Base-by-base conservation (phyloP, 2,797 vertebrate genomes). In the Malurus splendens region DNA sequence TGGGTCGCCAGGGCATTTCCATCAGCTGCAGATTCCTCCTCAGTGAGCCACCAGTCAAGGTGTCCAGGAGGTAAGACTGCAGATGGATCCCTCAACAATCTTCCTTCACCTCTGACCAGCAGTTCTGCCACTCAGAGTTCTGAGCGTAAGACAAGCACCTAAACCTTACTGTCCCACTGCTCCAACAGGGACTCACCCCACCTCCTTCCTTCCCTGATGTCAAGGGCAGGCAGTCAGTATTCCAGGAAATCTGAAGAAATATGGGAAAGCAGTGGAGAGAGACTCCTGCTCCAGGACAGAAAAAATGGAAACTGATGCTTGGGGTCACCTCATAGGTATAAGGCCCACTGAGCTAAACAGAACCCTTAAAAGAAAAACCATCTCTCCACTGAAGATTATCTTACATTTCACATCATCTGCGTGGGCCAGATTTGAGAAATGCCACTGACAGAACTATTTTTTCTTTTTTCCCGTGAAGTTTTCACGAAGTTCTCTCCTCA, bases 261-360 rank as follows among this genome's bases (percentile, higher is more conserved):
- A 8, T 0, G 5, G 30, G n/a, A 7, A 48, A 62, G 52, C 22
- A 59, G 39, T 10, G 28, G 24, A 78, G 19, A 50, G 7, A 48
- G 6, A 3, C 1, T 44, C 14, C 36, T 70, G 12, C 6, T 66
- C 48, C 45, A 84, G 56, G 38, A 1, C 51, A 93, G 55, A 36
- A 38, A 56, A 57, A 30, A 18, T 5, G 7, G 20, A 39, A 48
- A 39, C 27, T 48, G 28, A 8, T 61, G 25, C 28, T 73, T 0
- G 0, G 8, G 55, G 62, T 18, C 36, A 51, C 1, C 3, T 15
- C 27, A 59, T 2, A 41, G 18, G 4, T 6, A 38, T 2, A 25
- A 72, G 16, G 6, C 24, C 13, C 47, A 33, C 1, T 10, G 17
- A 55, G 14, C 9, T 62, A 65, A 48, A 80, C 6, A 3, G 6